phyloP scores from a whole-genome alignment of 2,113 vertebrate species.

The Lepus timidus region DNA sequence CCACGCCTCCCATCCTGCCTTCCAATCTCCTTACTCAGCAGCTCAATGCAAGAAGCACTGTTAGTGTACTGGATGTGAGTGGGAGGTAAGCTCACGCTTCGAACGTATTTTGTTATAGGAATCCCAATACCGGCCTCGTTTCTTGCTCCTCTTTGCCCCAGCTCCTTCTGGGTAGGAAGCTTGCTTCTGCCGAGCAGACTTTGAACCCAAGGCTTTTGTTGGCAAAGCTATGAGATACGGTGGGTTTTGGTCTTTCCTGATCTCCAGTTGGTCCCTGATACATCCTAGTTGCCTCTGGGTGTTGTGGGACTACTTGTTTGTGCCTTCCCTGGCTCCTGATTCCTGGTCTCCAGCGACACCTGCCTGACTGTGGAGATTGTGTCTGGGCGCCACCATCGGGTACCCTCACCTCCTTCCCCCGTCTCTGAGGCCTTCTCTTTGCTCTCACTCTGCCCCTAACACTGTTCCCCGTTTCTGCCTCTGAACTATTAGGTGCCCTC shows the following conservation, averaged over 20 bases:
- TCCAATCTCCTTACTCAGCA: background rate
- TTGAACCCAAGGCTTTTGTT: background rate
- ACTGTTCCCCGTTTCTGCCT: background rate
- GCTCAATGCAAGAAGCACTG: background rate
- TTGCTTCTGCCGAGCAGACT: background rate
- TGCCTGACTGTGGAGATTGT: background rate
- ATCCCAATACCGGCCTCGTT: fast-evolving
- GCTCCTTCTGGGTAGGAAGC: background rate
- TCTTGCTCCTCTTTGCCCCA: background rate
- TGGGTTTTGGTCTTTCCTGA: background rate
- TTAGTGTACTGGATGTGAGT: background rate
- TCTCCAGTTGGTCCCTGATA: background rate
- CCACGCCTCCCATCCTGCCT: background rate
- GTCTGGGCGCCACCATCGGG: background rate
- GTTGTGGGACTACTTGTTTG: background rate
- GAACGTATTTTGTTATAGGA: background rate
- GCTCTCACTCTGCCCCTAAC: background rate
- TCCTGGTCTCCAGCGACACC: background rate
- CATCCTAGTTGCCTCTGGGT: background rate
- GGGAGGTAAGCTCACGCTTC: slow-evolving; percentile 4
- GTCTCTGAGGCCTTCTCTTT: background rate
- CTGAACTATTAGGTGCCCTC: slow-evolving; percentile 1
- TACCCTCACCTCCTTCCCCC: background rate
- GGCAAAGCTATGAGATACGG: background rate
- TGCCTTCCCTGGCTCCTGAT: background rate